A percentile compares a stretch with the other conserved stretches of the same genome.
These are phyloP conservation scores for Australoheros scitulus DNA, from an alignment of 2,113 vertebrate species.

Conservation along the genomic window DNA sequence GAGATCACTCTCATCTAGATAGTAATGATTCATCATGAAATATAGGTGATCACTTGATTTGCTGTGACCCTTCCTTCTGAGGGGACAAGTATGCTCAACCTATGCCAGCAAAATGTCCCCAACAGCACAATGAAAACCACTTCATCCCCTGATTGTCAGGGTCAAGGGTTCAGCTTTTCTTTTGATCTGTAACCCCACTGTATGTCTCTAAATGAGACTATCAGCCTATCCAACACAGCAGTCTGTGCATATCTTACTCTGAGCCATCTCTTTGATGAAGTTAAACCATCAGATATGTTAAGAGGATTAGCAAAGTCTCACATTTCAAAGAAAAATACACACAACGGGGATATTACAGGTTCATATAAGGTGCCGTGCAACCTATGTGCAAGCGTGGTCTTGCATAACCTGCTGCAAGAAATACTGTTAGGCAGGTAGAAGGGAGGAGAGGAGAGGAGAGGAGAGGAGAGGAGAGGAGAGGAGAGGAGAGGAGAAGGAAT, in stretches of 20 bases:
- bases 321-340: constrained; percentile 46
- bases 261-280: constrained; percentile 57
- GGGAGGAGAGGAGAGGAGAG: neutral
- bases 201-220: constrained; percentile 20
- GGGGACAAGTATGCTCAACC: neutral
- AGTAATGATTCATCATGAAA: neutral
- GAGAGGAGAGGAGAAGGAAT: neutral
- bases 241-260: constrained; percentile 43
- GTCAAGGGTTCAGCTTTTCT: neutral
- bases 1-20: neutral
- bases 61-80: neutral
- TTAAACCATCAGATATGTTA: constrained; percentile 56
- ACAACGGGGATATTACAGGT: constrained; percentile 27
- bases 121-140: neutral
- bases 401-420: constrained; percentile 35
- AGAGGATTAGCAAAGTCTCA: constrained; percentile 56
- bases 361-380: constrained; percentile 21
- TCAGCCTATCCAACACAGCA: constrained; percentile 34
- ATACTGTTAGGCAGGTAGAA: neutral
- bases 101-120: neutral
- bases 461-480: neutral
- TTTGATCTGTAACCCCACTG: neutral
- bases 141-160: neutral
- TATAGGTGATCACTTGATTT: neutral
- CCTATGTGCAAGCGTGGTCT: constrained; percentile 24